Evolutionary conservation across 2,113 vertebrate genomes (phyloP), one percentile per base, ranked within the genome.

Genomic region (Chitala chitala): DNA sequence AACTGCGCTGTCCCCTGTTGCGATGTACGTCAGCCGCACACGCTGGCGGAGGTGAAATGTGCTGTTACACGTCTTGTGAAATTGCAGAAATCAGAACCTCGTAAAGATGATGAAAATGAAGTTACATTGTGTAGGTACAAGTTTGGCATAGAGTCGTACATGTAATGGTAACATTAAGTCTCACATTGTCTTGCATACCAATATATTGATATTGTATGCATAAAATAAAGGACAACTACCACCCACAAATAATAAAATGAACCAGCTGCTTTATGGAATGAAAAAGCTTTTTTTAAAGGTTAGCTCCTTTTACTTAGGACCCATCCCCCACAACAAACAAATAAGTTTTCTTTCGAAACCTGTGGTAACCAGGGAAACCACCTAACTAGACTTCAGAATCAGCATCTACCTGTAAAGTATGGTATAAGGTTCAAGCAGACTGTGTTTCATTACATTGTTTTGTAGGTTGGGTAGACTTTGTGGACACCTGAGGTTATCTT

Each of bases 281-380:
- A 46, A 46, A 17, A 40, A 13, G 22, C 9, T 33, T 46, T 10
- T 33, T 66, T 40, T 13, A 38, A 44, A 44, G 24, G 38, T 66
- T 44, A 26, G 64, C 22, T 33, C 38, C 71, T 33, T 15, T 9
- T 8, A 38, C 54, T 4, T 40, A 38, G 48, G 55, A 20, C 71
- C 71, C 71, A 29, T 29, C 24, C 72, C 56, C 72, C 31, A 44
- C 33, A 22, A 48, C 71, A 73, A 73, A 73, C 59, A 63, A 56
- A 61, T 24, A 20, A 71, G 46, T 74, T 65, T 74, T 74, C 33
- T 40, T 4, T 2, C 22, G 13, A 17, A 74, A 74, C 61, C 61
- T 55, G 48, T 65, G 61, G 72, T 74, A 66, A 20, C 29, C 1
- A 0, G 48, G 13, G 0, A 7, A 40, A 4, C n/a, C n/a, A 33